phyloP scores from a whole-genome alignment of 2,888 invertebrate species.

The Selenia dentaria region DNA sequence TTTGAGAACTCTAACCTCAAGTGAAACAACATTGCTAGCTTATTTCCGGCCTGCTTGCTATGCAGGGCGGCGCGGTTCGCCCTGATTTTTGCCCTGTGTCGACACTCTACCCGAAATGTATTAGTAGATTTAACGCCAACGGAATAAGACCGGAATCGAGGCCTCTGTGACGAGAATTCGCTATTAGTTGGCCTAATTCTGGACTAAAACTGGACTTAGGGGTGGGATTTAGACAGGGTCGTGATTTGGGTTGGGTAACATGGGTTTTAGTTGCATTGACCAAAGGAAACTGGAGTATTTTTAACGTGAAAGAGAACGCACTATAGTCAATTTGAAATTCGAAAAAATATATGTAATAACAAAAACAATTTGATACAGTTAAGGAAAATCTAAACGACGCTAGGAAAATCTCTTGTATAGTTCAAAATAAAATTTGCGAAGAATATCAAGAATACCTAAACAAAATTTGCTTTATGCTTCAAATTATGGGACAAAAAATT shows the following conservation, averaged over 20 bases:
- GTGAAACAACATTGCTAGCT: slow-evolving; percentile 39
- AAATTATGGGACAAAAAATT: too few relatives aligned
- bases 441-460: too few relatives aligned
- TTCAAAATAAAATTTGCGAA: too few relatives aligned
- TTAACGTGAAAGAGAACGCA: too few relatives aligned
- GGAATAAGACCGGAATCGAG: slow-evolving; percentile 61
- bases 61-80: slow-evolving; percentile 66
- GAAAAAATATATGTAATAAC: too few relatives aligned
- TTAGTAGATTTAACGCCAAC: slow-evolving; percentile 76
- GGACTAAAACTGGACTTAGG: slow-evolving; percentile 28
- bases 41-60: slow-evolving; percentile 64
- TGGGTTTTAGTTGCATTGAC: neutral
- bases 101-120: slow-evolving; percentile 76
- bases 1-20: slow-evolving; percentile 32
- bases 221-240: slow-evolving; percentile 23
- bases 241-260: slow-evolving; percentile 14
- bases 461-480: too few relatives aligned
- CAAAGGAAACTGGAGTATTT: neutral
- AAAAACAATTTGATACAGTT: too few relatives aligned
- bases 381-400: too few relatives aligned
- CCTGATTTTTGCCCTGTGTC: slow-evolving; percentile 80
- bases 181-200: slow-evolving; percentile 52
- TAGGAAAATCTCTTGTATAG: too few relatives aligned
- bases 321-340: too few relatives aligned
- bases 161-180: slow-evolving; percentile 66